phyloP scores from a whole-genome alignment of 2,113 vertebrate genomes.

The Gallinago paraguaiae region DNA sequence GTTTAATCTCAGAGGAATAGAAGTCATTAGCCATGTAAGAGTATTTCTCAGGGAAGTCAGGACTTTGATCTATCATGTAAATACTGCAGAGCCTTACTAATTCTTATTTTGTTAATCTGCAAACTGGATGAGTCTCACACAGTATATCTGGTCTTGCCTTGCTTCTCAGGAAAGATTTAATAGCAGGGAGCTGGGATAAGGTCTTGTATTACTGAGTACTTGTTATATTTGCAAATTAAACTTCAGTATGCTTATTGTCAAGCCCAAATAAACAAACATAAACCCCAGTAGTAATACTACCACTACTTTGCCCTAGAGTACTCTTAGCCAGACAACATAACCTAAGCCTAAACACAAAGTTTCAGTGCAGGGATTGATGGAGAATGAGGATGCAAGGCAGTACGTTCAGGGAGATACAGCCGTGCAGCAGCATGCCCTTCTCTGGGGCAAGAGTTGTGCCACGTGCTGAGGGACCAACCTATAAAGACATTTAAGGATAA shows the following conservation, averaged over 20 bases:
- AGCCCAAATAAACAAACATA: background rate
- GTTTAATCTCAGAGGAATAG: constrained; percentile 57
- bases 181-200: background rate
- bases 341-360: background rate
- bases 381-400: background rate
- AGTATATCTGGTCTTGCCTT: background rate
- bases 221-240: constrained; percentile 13
- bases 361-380: background rate
- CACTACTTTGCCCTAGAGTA: background rate
- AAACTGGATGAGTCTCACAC: constrained; percentile 16
- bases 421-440: background rate
- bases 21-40: constrained; percentile 55
- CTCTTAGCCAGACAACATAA: background rate
- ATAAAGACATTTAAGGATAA: background rate
- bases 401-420: background rate
- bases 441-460: background rate
- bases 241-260: background rate
- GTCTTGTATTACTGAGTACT: background rate
- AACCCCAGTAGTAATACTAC: background rate
- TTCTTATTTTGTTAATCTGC: constrained; percentile 66
- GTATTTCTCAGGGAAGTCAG: constrained; percentile 15
- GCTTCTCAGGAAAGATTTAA: constrained; percentile 8
- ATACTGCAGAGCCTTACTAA: constrained; percentile 52
- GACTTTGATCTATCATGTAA: constrained; percentile 65
- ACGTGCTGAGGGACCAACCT: background rate